Evolutionary conservation across 2,888 invertebrate genomes (phyloP).

Genomic region (Ennomos erosarius): DNA sequence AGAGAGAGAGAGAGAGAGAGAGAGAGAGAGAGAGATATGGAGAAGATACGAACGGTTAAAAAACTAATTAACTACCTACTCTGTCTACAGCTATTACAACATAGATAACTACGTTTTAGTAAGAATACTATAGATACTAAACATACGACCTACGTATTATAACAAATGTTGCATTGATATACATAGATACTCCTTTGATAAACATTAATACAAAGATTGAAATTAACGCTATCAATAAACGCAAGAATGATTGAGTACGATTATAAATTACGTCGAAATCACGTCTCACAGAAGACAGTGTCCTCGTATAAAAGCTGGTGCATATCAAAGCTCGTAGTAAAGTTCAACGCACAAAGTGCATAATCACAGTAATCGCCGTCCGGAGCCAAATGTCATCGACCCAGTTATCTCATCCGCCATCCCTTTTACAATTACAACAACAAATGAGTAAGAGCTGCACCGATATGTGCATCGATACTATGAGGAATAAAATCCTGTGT

Average conservation of each 20-base stretch:
- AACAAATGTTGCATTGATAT: too few relatives aligned
- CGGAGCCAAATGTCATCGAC: conserved; percentile 84
- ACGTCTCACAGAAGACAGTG: conserved; percentile 38
- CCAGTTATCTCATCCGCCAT: conserved; percentile 85
- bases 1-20: too few relatives aligned
- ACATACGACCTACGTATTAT: too few relatives aligned
- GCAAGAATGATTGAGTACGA: conserved; percentile 11
- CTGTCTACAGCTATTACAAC: too few relatives aligned
- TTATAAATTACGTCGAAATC: conserved; percentile 41
- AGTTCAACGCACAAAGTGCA: conserved; percentile 85
- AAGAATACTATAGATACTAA: too few relatives aligned
- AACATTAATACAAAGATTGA: conserved; percentile 18
- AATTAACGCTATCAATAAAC: conserved; percentile 17
- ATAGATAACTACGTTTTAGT: too few relatives aligned
- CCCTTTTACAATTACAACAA: conserved; percentile 85
- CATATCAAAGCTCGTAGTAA: conserved; percentile 72
- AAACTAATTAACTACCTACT: too few relatives aligned
- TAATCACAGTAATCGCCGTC: conserved; percentile 81
- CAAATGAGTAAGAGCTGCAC: conserved; percentile 83
- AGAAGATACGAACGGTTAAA: too few relatives aligned
- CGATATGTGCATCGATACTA: conserved; percentile 81
- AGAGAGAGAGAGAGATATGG: too few relatives aligned
- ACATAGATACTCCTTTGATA: too few relatives aligned
- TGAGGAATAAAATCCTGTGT: conserved; percentile 84
- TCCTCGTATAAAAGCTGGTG: conserved; percentile 64